Base-by-base conservation (phyloP, 2,113 vertebrate genomes). In the Calonectris borealis region DNA sequence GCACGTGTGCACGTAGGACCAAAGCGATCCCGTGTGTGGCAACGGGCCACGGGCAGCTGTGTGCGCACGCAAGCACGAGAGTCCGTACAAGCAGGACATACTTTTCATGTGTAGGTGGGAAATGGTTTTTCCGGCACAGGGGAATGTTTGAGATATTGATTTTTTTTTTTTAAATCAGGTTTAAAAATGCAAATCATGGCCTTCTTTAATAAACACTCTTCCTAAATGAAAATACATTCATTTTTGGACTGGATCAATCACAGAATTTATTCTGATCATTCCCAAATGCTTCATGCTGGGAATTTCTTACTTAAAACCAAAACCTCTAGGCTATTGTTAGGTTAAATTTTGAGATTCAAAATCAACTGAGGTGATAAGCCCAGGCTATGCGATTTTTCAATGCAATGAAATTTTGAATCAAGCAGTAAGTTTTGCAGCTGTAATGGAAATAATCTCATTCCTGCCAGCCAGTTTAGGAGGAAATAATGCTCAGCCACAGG, bases 51-150 rank as follows among this genome's bases (percentile, higher is more conserved):
- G 4, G 15, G 46, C 31, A 7, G 19, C 15, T 31, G 57, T 8
- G n/a, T 31, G 51, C 24, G 38, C 17, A 22, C 2, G 2, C n/a
- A 12, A 22, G 36, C 15, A 14, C 4, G 0, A 4, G 2, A 34
- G 51, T 0, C 2, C 25, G n/a, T 16, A 19, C 29, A 19, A 36
- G 69, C 17, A 16, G 22, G 34, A 54, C 27, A 6, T 4, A 10
- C 7, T 75, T 68, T 17, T 65, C 7, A 5, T 15, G 32, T 61
- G 70, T 34, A 38, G 36, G 54, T 83, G 77, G 55, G 60, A 79
- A 58, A 84, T 9, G 7, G 1, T 46, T 83, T 72, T 93, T 34
- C 21, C 48, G 60, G 5, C 18, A 9, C 24, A 19, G 8, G 6
- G 13, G 3, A 68, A 86, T 2, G 1, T 10, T 42, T 32, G 6